These are phyloP conservation scores for Typhlichthys subterraneus DNA, from an alignment of 2,797 vertebrate species.

Conservation along the genomic window DNA sequence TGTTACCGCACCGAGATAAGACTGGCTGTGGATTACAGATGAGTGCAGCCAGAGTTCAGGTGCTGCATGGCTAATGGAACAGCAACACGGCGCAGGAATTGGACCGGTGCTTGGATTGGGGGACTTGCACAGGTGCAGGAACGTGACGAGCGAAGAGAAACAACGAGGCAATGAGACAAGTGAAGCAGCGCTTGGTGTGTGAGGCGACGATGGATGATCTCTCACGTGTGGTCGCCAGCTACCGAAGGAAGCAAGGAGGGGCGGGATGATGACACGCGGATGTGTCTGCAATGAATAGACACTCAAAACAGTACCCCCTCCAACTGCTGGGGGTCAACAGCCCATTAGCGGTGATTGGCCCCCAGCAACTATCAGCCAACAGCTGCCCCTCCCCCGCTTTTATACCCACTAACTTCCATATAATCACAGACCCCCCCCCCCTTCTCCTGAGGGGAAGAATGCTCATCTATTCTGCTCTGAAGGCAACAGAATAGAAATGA, in stretches of 20 bases:
- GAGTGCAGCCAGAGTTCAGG: conserved; percentile 78
- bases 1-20: conserved; percentile 71
- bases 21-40: conserved; percentile 66
- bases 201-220: conserved; percentile 43
- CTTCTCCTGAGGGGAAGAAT: conserved; percentile 41
- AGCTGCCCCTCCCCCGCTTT: conserved; percentile 17
- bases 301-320: conserved; percentile 51
- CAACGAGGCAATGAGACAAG: neutral
- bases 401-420: conserved; percentile 22
- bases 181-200: neutral
- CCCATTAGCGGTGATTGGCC: conserved; percentile 73
- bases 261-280: conserved; percentile 58
- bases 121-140: conserved; percentile 28
- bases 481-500: conserved; percentile 25
- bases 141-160: conserved; percentile 5
- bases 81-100: conserved; percentile 34
- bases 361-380: conserved; percentile 56
- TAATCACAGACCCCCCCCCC: conserved; percentile 20
- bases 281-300: conserved; percentile 71
- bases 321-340: conserved; percentile 69
- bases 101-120: conserved; percentile 49
- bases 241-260: neutral
- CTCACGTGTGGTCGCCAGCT: conserved; percentile 46
- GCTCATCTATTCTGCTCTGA: conserved; percentile 45
- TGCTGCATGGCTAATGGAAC: conserved; percentile 38